These are phyloP conservation scores for Sphyrna mokarran DNA, from an alignment of 2,113 vertebrate genomes.

Conservation along the genomic window DNA sequence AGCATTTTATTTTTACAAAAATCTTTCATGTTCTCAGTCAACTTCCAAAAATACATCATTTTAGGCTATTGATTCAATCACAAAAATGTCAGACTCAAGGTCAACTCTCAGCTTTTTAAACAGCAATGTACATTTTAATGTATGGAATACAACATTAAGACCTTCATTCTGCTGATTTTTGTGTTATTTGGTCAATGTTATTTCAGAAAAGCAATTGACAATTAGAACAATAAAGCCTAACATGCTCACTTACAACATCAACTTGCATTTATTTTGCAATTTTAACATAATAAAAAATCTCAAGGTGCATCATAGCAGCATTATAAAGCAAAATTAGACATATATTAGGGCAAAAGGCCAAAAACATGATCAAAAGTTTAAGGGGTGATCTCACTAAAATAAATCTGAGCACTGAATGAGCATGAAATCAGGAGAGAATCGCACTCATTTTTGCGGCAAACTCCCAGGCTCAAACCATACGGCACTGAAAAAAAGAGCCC, in stretches of 20 bases:
- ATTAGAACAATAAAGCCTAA: not conserved
- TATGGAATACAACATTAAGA: not conserved
- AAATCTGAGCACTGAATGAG: no score
- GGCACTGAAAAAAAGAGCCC: no score
- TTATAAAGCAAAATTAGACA: no score
- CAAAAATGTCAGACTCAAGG: not conserved
- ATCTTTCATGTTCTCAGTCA: not conserved
- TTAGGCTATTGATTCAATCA: not conserved
- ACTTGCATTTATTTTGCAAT: no score
- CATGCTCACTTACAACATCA: not conserved
- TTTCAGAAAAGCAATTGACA: not conserved
- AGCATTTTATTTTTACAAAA: not conserved
- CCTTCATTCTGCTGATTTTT: not conserved
- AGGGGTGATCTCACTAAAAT: no score
- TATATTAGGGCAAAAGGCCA: no score
- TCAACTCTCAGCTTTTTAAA: constrained; percentile 10
- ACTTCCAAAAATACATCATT: not conserved
- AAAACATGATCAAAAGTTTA: no score
- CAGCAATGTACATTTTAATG: not conserved
- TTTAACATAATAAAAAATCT: no score
- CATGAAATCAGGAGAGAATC: no score
- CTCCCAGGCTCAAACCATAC: no score
- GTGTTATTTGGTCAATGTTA: not conserved
- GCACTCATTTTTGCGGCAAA: no score
- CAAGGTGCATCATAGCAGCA: no score